Evolutionary conservation across 1,140 invertebrate genomes (phyloP).

Genomic region (Drosophila arizonae): DNA sequence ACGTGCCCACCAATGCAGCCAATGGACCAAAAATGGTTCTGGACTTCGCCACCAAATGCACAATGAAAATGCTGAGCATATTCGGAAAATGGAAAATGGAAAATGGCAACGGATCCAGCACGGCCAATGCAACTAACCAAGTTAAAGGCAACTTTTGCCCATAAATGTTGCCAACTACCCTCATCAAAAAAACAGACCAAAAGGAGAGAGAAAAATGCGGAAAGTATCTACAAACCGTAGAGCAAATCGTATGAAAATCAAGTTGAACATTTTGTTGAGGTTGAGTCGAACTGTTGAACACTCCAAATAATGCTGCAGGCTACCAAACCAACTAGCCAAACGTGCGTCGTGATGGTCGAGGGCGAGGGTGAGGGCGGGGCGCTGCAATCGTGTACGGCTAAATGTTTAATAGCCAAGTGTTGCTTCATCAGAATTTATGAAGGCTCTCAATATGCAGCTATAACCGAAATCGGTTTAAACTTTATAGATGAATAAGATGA

Average conservation of each 20-base stretch:
- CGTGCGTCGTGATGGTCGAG: conserved; percentile 8
- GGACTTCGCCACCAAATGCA: conserved; percentile 39
- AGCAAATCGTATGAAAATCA: conserved; percentile 72
- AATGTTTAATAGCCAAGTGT: conserved; percentile 54
- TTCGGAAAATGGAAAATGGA: conserved; percentile 17
- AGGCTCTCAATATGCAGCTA: background rate
- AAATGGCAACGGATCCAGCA: conserved; percentile 21
- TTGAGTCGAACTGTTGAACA: conserved; percentile 46
- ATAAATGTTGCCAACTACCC: conserved; percentile 62
- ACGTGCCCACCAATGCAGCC: conserved; percentile 43
- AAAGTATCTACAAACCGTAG: conserved; percentile 30
- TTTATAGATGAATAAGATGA: background rate
- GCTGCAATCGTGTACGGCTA: conserved; percentile 12
- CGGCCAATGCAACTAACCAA: conserved; percentile 40
- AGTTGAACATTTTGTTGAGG: conserved; percentile 72
- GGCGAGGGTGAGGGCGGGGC: background rate
- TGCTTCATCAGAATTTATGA: conserved; percentile 17
- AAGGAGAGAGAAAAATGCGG: background rate
- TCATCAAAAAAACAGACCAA: conserved; percentile 14
- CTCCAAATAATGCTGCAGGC: conserved; percentile 34
- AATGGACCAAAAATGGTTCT: conserved; percentile 53
- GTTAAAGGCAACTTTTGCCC: conserved; percentile 49
- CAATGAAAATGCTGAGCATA: conserved; percentile 55
- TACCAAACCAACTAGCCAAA: conserved; percentile 27
- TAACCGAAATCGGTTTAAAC: background rate